Evolutionary conservation across 2,113 vertebrate genomes (phyloP).

Genomic region (Formicarius rufipectus): DNA sequence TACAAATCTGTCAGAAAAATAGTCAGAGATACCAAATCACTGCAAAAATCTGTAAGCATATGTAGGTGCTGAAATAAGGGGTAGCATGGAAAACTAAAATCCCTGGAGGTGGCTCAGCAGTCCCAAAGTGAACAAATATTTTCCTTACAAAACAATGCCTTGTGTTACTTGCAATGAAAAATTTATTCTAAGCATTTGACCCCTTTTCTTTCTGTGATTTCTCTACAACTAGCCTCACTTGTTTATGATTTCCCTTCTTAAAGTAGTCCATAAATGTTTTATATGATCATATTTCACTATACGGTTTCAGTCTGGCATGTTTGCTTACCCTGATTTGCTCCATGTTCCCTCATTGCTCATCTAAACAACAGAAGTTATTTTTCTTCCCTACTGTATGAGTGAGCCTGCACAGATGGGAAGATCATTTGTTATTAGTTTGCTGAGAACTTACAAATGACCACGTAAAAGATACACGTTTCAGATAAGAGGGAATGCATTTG

Average conservation of each 20-base stretch:
- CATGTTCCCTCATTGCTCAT: slow-evolving; percentile 5
- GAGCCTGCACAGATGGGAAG: slow-evolving; percentile 47
- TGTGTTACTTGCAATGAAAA: background rate
- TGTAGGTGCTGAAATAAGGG: background rate
- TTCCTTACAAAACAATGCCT: background rate
- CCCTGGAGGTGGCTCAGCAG: background rate
- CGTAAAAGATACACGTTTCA: background rate
- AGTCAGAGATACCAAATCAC: background rate
- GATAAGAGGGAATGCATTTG: slow-evolving; percentile 12
- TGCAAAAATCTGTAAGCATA: background rate
- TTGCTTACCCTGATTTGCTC: background rate
- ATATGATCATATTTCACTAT: background rate
- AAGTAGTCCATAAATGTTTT: background rate
- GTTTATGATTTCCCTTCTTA: background rate
- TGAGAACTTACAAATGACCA: slow-evolving; percentile 34
- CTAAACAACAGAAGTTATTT: slow-evolving; percentile 62
- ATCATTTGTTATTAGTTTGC: slow-evolving; percentile 27
- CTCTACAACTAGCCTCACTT: background rate
- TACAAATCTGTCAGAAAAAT: background rate
- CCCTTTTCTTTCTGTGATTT: background rate
- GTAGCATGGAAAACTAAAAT: background rate
- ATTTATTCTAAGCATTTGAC: background rate
- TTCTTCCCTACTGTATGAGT: background rate
- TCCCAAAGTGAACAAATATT: background rate
- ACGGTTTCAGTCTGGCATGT: background rate